Conservation (phyloP, 1,140 invertebrate genomes). For the Berghia stephanieae region DNA sequence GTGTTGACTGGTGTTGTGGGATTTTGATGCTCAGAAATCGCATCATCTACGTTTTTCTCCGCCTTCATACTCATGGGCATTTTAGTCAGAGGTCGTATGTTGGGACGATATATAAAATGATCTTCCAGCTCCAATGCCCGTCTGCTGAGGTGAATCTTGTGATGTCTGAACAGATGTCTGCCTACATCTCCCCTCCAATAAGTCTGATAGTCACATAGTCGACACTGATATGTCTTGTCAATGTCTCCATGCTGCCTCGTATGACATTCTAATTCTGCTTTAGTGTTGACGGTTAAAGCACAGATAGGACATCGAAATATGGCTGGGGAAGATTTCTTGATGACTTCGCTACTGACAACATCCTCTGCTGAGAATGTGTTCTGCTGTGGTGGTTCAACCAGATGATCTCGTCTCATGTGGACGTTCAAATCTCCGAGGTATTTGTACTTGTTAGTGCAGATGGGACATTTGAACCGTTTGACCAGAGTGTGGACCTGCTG, state of each 20-base stretch:
- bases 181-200: slow-evolving; percentile 68
- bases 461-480: slow-evolving; percentile 64
- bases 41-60: too few relatives aligned
- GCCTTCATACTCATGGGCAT: too few relatives aligned
- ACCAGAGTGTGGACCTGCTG: slow-evolving; percentile 75
- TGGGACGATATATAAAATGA: slow-evolving; percentile 22
- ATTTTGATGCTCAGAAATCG: too few relatives aligned
- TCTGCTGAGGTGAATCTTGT: slow-evolving; percentile 38
- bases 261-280: slow-evolving; percentile 60
- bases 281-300: slow-evolving; percentile 51
- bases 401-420: slow-evolving; percentile 60
- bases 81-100: slow-evolving; percentile 28
- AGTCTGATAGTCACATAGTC: slow-evolving; percentile 61
- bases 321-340: slow-evolving; percentile 52
- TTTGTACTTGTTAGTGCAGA: slow-evolving; percentile 67
- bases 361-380: too few relatives aligned
- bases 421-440: slow-evolving; percentile 64
- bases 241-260: slow-evolving; percentile 51
- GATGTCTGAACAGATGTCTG: slow-evolving; percentile 66
- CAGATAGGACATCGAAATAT: slow-evolving; percentile 59
- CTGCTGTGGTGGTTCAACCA: slow-evolving; percentile 52
- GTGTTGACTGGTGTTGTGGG: too few relatives aligned
- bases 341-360: too few relatives aligned
- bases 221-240: slow-evolving; percentile 63
- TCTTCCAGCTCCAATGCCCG: slow-evolving; percentile 13